Base-by-base conservation (phyloP, 2,113 vertebrate genomes). In the Bos javanicus region DNA sequence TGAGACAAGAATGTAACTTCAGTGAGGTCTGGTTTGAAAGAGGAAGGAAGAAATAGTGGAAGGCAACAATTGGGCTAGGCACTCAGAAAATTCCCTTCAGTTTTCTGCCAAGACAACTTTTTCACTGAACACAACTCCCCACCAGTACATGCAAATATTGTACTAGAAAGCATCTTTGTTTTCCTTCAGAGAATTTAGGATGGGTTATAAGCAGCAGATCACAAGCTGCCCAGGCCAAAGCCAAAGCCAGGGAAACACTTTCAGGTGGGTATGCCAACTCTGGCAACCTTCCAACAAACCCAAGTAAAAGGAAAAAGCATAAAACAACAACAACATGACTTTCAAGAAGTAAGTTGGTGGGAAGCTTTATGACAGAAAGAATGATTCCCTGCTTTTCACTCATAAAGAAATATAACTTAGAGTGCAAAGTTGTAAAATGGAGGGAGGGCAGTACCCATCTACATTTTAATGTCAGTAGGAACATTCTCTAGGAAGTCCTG, bases 311-410 rank as follows among this genome's bases (percentile, higher is more conserved):
- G 36, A 56, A 76, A 67, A 60, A 86, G 50, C 36, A 81, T 3
- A 39, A 43, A 76, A 25, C 71, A 43, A 36, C 60, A 93, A 74
- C 60, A 84, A 74, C 14, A 13, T 80, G 48, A 43, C 82, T 96
- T 94, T 97, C 33, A 88, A 50, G 46, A 78, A 96, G 56, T 43
- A 88, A 91, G 33, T 82, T 62, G 28, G 67, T 39, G 54, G 67
- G 92, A 98, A 96, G 92, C 8, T 50, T 98, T 90, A 62, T 94
- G 96, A 97, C 17, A 97, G 97, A 94, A 97, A 76, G 82, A 92
- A 89, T 95, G 91, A 64, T 28, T 93, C 89, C 57, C 76, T 96
- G 56, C 90, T 95, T 95, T 95, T 97, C 93, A 59, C n/a, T 87
- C 52, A 81, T 52, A 80, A 91, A 90, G 82, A 92, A 91, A 96